phyloP scores from a whole-genome alignment of 2,113 vertebrate species.

The Oxyruncus cristatus region DNA sequence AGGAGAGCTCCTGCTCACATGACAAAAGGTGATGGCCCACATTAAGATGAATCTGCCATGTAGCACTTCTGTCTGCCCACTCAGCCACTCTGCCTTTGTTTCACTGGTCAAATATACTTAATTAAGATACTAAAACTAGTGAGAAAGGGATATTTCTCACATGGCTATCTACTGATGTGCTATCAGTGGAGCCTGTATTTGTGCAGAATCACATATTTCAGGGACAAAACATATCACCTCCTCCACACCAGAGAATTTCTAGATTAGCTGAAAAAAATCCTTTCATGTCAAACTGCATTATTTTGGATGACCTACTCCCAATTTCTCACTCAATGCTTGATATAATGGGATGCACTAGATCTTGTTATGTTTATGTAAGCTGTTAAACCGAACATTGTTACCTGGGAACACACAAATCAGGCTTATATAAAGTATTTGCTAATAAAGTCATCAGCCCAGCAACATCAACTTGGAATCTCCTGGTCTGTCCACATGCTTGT shows the following conservation, averaged over 20 bases:
- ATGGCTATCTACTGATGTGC: background rate
- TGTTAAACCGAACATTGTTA: background rate
- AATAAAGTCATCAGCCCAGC: background rate
- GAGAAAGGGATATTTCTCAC: background rate
- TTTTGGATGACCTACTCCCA: background rate
- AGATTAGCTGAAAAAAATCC: background rate
- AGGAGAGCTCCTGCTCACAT: background rate
- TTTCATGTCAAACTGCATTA: background rate
- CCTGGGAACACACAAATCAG: background rate
- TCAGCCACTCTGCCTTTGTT: background rate
- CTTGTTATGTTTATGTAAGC: background rate
- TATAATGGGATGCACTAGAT: background rate
- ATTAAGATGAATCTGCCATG: accelerated
- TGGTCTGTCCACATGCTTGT: background rate
- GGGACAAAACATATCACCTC: background rate
- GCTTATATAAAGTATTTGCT: background rate
- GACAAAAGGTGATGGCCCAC: background rate
- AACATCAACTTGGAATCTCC: background rate
- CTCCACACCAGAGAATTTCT: background rate
- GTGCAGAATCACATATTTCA: background rate
- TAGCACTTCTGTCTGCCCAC: background rate
- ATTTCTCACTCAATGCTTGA: background rate
- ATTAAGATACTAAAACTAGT: background rate
- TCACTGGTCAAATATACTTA: background rate
- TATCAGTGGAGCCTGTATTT: background rate